These are phyloP conservation scores for Hydropotes inermis DNA, from an alignment of 2,113 vertebrate species.

Conservation along the genomic window DNA sequence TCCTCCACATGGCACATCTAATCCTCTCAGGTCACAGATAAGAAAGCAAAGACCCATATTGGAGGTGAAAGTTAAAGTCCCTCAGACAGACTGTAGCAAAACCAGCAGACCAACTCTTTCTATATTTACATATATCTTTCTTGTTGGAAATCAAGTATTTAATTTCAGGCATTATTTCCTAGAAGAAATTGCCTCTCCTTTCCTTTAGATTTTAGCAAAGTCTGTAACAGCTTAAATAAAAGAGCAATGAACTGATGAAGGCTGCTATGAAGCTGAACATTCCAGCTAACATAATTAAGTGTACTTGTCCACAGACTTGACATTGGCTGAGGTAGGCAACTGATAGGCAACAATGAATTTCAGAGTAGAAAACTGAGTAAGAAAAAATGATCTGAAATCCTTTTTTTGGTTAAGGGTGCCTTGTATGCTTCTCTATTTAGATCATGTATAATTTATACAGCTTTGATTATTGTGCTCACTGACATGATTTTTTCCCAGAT, in stretches of 20 bases:
- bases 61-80: not conserved
- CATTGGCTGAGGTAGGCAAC: not conserved
- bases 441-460: not conserved
- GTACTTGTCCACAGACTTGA: not conserved
- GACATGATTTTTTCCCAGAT: conserved; percentile 1
- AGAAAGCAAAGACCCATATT: not conserved
- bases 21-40: not conserved
- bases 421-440: not conserved
- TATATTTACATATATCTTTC: not conserved
- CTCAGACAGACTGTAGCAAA: not conserved
- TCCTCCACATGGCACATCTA: not conserved
- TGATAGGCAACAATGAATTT: not conserved
- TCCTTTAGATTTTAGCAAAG: not conserved
- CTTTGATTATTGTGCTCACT: not conserved
- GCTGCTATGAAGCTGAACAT: not conserved
- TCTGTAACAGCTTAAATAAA: not conserved
- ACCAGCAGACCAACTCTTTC: not conserved
- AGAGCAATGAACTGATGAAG: not conserved
- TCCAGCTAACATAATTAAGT: not conserved
- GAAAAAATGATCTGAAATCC: not conserved
- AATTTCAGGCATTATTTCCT: conserved; percentile 15
- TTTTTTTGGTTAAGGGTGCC: not conserved
- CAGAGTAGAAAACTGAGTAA: not conserved
- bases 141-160: not conserved
- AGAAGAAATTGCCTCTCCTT: not conserved